Evolutionary conservation across 2,888 invertebrate species (phyloP).

Genomic region (Dryomyza anilis): DNA sequence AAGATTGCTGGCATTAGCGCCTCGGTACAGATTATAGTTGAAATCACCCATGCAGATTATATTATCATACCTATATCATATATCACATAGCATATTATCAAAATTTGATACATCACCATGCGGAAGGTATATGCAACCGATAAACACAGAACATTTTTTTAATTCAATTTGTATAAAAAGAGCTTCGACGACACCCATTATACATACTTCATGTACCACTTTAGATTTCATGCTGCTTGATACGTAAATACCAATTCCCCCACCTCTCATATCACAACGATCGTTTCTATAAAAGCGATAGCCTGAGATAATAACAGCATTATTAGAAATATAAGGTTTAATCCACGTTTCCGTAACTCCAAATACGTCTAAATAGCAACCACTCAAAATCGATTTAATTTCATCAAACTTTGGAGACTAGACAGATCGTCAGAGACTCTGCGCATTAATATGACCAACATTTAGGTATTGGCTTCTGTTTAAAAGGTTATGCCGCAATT

Average conservation of each 20-base stretch:
- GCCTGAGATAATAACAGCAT: not conserved
- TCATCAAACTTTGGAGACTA: not conserved
- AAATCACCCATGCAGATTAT: conserved; percentile 11
- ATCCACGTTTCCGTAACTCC: not conserved
- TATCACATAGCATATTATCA: not conserved
- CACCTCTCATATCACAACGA: too few species aligned
- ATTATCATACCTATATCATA: not conserved
- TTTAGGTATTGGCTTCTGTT: too few species aligned
- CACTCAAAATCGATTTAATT: not conserved
- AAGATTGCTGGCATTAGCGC: too few species aligned
- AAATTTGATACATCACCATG: not conserved
- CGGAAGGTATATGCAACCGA: not conserved
- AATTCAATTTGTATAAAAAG: too few species aligned
- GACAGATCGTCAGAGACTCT: too few species aligned
- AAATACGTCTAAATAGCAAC: not conserved
- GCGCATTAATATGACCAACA: too few species aligned
- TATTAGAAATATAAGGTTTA: not conserved
- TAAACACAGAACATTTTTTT: too few species aligned
- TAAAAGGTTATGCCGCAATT: too few species aligned
- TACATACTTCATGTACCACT: not conserved
- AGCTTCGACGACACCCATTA: too few species aligned
- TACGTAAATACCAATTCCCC: not conserved
- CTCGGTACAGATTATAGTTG: conserved; percentile 14
- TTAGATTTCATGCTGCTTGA: not conserved
- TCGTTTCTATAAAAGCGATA: too few species aligned